Evolutionary conservation across 2,797 vertebrate species (phyloP).

Genomic region (Nannoperca obscura): DNA sequence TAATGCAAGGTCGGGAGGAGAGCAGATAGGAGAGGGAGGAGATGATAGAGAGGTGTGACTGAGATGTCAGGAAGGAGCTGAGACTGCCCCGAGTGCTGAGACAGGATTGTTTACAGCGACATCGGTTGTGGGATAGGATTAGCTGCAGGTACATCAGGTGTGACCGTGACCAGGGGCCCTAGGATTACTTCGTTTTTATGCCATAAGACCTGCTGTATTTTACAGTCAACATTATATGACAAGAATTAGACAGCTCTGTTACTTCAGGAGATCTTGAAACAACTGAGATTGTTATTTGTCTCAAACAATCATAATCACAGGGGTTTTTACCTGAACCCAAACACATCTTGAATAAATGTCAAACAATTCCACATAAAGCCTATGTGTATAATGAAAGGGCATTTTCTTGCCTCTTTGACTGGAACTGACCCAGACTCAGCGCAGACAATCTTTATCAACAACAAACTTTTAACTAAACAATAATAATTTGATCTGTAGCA

Average conservation of each 20-base stretch:
- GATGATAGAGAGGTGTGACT: constrained; percentile 66
- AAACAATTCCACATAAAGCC: neutral
- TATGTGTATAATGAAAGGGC: neutral
- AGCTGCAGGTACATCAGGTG: constrained; percentile 82
- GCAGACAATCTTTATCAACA: neutral
- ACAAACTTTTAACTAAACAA: constrained; percentile 4
- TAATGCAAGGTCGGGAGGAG: constrained; percentile 37
- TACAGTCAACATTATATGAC: constrained; percentile 7
- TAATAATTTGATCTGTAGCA: constrained; percentile 18
- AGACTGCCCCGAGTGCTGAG: constrained; percentile 67
- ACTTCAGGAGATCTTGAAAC: constrained; percentile 14
- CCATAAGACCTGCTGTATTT: constrained; percentile 7
- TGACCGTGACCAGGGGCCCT: constrained; percentile 71
- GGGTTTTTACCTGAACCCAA: neutral
- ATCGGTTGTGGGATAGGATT: constrained; percentile 80
- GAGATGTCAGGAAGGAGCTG: constrained; percentile 74
- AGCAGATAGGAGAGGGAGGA: constrained; percentile 49
- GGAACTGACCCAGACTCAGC: neutral
- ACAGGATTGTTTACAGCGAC: constrained; percentile 81
- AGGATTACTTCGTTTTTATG: constrained; percentile 53
- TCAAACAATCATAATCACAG: neutral
- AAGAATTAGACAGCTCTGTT: constrained; percentile 22
- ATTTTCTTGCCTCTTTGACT: neutral
- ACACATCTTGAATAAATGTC: constrained; percentile 3
- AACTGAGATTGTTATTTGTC: neutral